Conservation (phyloP, 2,888 invertebrate species). For the Agrypnus murinus region DNA sequence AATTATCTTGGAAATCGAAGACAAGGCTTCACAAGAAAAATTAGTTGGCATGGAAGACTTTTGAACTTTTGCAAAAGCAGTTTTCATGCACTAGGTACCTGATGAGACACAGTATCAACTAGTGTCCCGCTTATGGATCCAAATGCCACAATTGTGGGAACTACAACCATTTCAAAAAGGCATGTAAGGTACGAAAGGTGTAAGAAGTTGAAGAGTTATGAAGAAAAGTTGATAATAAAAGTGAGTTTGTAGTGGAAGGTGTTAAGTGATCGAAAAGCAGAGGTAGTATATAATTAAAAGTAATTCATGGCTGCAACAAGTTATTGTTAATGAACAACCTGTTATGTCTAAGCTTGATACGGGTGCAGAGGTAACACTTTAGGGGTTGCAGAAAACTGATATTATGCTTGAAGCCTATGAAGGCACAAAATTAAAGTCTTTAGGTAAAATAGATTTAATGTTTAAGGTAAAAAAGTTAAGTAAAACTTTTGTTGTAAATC, state of each 20-base stretch:
- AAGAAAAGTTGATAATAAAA: too few species aligned
- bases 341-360: too few species aligned
- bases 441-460: conserved; percentile 9
- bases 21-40: neutral
- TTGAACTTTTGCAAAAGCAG: neutral
- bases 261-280: neutral
- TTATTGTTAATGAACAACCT: neutral
- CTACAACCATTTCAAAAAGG: too few species aligned
- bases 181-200: too few species aligned
- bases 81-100: too few species aligned
- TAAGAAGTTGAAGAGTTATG: too few species aligned
- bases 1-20: conserved; percentile 9
- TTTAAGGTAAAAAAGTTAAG: conserved; percentile 1
- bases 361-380: too few species aligned
- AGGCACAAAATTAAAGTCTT: neutral
- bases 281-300: neutral
- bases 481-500: neutral
- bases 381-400: neutral
- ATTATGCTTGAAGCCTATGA: conserved; percentile 16
- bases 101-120: too few species aligned
- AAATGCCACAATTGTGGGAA: too few species aligned
- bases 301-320: neutral
- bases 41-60: neutral
- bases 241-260: conserved; percentile 5
- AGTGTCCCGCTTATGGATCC: too few species aligned